Evolutionary conservation across 2,113 vertebrate species (phyloP).

Genomic region (Laticauda colubrina): DNA sequence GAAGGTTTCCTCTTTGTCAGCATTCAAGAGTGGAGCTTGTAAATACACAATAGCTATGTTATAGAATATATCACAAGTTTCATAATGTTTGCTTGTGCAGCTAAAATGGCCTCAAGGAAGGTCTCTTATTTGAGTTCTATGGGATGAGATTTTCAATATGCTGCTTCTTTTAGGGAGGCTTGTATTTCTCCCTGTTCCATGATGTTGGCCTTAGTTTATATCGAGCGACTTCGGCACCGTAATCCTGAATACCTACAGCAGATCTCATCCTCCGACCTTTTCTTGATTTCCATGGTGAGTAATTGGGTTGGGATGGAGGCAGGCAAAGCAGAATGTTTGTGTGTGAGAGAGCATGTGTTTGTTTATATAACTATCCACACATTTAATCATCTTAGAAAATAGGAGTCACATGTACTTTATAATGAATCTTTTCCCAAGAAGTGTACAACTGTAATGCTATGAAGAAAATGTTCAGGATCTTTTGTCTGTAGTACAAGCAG

Average conservation of each 20-base stretch:
- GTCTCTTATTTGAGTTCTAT: not conserved
- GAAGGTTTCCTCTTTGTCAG: not conserved
- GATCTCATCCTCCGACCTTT: constrained; percentile 97
- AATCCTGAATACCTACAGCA: constrained; percentile 97
- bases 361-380: not conserved
- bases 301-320: fast-evolving
- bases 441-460: not conserved
- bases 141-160: not conserved
- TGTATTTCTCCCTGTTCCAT: constrained; percentile 97
- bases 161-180: constrained; percentile 79
- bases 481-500: not conserved
- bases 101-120: not conserved
- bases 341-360: not conserved
- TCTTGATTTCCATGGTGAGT: constrained; percentile 95
- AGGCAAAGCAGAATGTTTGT: not conserved
- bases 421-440: not conserved
- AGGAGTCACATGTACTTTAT: not conserved
- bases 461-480: not conserved
- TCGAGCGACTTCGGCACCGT: constrained; percentile 93
- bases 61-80: not conserved
- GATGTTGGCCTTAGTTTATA: constrained; percentile 98
- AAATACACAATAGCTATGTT: not conserved
- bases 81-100: not conserved
- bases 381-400: not conserved
- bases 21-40: not conserved